Conservation (phyloP, 2,797 vertebrate genomes). For the Schizopygopsis malacanthus region DNA sequence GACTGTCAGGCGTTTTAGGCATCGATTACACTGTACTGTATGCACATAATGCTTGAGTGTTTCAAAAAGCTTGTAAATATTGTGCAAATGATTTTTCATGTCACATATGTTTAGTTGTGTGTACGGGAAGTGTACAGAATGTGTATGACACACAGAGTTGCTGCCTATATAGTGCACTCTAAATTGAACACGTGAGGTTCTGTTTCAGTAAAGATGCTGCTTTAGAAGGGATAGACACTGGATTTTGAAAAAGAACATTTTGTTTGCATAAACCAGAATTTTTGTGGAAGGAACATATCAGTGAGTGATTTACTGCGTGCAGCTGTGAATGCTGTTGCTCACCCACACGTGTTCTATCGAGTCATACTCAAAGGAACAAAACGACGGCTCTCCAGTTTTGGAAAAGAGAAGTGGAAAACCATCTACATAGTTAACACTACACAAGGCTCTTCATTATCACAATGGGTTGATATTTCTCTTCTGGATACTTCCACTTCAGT, state of each 20-base stretch:
- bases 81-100: not conserved
- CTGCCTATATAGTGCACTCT: not conserved
- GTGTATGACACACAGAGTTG: not conserved
- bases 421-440: not conserved
- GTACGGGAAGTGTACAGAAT: not conserved
- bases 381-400: not conserved
- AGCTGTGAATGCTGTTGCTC: not conserved
- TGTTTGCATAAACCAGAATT: not conserved
- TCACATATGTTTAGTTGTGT: not conserved
- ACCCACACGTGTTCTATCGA: not conserved
- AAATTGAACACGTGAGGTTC: not conserved
- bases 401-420: not conserved
- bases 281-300: not conserved
- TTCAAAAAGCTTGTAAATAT: not conserved
- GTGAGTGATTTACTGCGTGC: not conserved
- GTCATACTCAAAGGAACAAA: slow-evolving; percentile 1
- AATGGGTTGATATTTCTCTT: not conserved
- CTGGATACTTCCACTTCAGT: not conserved
- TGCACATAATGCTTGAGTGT: not conserved
- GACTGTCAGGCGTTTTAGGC: not conserved
- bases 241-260: not conserved
- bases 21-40: not conserved
- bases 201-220: not conserved
- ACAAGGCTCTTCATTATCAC: not conserved
- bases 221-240: not conserved